A percentile compares a stretch with the other conserved stretches of the same genome.
phyloP scores from a whole-genome alignment of 2,888 invertebrate genomes.

The Tillus elongatus region DNA sequence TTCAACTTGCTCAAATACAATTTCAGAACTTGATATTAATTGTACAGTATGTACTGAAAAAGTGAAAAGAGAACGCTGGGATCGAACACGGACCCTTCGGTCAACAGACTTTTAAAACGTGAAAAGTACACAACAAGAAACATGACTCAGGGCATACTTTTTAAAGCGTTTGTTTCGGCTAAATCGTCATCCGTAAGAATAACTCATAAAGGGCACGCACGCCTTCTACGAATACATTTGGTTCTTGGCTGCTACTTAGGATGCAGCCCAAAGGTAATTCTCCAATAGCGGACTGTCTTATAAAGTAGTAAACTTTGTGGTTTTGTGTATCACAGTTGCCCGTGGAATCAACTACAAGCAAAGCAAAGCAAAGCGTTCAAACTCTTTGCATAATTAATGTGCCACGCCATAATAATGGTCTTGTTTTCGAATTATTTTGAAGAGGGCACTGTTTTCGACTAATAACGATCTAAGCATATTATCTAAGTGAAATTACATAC shows the following conservation, averaged over 20 bases:
- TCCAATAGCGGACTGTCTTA: slow-evolving; percentile 17
- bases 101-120: slow-evolving; percentile 7
- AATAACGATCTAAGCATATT: background rate
- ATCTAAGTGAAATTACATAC: slow-evolving; percentile 2
- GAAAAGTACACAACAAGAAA: slow-evolving; percentile 7
- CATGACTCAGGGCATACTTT: slow-evolving; percentile 7
- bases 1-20: too few species aligned
- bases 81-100: too few species aligned
- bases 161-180: slow-evolving; percentile 9
- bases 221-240: slow-evolving; percentile 11
- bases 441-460: slow-evolving; percentile 11
- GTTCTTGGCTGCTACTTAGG: slow-evolving; percentile 16
- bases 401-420: slow-evolving; percentile 14
- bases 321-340: slow-evolving; percentile 17
- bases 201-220: slow-evolving; percentile 11
- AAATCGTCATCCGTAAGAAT: slow-evolving; percentile 9
- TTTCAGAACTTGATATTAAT: too few species aligned
- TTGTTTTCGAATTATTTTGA: slow-evolving; percentile 8
- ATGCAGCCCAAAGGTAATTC: slow-evolving; percentile 20
- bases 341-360: slow-evolving; percentile 18
- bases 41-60: too few species aligned
- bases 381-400: slow-evolving; percentile 19
- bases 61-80: too few species aligned
- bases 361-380: slow-evolving; percentile 15
- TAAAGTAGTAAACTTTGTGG: slow-evolving; percentile 20